Conservation (phyloP, 2,797 vertebrate genomes). For the Phyllotis vaccarum region DNA sequence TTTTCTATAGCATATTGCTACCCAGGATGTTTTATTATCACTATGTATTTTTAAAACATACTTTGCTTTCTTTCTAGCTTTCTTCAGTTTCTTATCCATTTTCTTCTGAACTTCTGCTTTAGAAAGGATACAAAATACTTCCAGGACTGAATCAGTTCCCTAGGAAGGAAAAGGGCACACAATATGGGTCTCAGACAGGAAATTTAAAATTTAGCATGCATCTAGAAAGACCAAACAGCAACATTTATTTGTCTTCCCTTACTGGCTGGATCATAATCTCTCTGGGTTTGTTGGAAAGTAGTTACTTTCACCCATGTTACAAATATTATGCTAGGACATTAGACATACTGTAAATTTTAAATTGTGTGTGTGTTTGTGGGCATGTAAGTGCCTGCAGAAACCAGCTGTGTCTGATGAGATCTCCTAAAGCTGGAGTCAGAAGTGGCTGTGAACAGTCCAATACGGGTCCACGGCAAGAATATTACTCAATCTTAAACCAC, state of each 20-base stretch:
- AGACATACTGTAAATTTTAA: background rate
- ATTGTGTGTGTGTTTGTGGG: background rate
- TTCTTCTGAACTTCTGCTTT: slow-evolving; percentile 92
- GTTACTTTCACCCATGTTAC: background rate
- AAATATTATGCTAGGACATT: background rate
- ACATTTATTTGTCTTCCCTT: background rate
- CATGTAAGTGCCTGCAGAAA: background rate
- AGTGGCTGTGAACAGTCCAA: background rate
- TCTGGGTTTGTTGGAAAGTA: background rate
- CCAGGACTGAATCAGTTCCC: slow-evolving; percentile 93
- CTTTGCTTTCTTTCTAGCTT: slow-evolving; percentile 95
- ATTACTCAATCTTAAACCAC: no score
- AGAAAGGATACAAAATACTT: slow-evolving; percentile 94
- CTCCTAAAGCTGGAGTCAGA: no score
- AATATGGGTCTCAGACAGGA: background rate
- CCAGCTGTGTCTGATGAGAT: background rate
- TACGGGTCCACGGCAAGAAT: background rate
- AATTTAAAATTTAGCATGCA: background rate
- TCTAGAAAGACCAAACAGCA: background rate
- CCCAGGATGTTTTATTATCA: background rate
- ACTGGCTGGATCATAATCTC: background rate
- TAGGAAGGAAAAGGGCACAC: slow-evolving; percentile 79
- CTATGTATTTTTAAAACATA: slow-evolving; percentile 82
- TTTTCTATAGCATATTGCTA: background rate
- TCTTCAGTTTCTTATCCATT: slow-evolving; percentile 94